Evolutionary conservation across 1,140 invertebrate species (phyloP).

Genomic region (Phymorhynchus buccinoides): DNA sequence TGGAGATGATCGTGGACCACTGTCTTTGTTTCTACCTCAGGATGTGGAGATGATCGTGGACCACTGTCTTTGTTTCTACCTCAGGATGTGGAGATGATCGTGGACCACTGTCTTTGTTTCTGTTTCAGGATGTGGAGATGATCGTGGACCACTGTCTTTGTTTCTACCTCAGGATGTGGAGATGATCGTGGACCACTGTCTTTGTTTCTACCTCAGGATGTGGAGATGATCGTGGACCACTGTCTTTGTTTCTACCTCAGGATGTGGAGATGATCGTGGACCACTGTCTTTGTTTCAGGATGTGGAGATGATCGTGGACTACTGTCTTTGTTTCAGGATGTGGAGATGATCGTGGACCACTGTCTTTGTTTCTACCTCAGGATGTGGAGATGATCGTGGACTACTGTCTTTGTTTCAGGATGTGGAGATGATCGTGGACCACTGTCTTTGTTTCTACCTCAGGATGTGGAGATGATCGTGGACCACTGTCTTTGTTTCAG

Average conservation of each 20-base stretch:
- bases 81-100: too few species aligned
- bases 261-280: constrained; percentile 86
- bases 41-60: background rate
- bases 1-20: too few species aligned
- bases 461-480: background rate
- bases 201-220: background rate
- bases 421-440: constrained; percentile 88
- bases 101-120: background rate
- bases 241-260: constrained; percentile 46
- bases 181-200: background rate
- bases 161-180: too few species aligned
- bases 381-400: background rate
- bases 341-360: background rate
- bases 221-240: background rate
- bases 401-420: constrained; percentile 44
- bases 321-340: too few species aligned
- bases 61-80: background rate
- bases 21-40: too few species aligned
- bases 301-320: background rate
- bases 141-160: background rate
- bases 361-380: background rate
- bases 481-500: too few species aligned
- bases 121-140: too few species aligned
- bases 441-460: too few species aligned
- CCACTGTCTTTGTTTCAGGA: too few species aligned